Conservation (phyloP, 2,113 vertebrate genomes). For the Neofelis nebulosa region DNA sequence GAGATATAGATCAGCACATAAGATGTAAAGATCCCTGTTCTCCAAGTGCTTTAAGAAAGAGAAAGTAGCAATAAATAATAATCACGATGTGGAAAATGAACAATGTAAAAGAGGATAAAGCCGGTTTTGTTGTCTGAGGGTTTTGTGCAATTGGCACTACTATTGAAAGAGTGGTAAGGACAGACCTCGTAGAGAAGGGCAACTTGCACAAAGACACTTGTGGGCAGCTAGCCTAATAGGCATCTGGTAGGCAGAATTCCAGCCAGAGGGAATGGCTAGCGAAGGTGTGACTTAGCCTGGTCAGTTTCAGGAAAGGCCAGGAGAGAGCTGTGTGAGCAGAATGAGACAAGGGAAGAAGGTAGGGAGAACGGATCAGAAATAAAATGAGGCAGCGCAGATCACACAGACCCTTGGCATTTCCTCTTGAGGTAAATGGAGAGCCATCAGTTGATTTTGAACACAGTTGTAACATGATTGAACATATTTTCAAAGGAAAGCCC, state of each 20-base stretch:
- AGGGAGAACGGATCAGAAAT: neutral
- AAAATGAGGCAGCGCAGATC: neutral
- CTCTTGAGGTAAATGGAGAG: neutral
- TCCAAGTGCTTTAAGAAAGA: neutral
- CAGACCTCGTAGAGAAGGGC: neutral
- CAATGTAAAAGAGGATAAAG: neutral
- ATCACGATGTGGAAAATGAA: neutral
- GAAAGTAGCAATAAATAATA: neutral
- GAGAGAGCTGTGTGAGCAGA: neutral
- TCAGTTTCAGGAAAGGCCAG: neutral
- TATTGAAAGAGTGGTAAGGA: neutral
- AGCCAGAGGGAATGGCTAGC: neutral
- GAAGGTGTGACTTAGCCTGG: too few species aligned
- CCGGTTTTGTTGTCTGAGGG: too few species aligned
- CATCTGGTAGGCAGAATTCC: neutral
- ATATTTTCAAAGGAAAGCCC: neutral
- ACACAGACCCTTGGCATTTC: neutral
- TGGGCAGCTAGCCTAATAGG: neutral
- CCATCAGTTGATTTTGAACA: neutral
- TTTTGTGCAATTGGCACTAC: neutral
- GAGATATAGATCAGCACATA: neutral
- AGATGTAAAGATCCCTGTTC: neutral
- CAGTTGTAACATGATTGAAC: neutral
- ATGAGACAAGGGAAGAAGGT: neutral
- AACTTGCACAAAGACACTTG: neutral